phyloP scores from a whole-genome alignment of 2,888 invertebrate species.

The Hirtodrosophila cameraria region DNA sequence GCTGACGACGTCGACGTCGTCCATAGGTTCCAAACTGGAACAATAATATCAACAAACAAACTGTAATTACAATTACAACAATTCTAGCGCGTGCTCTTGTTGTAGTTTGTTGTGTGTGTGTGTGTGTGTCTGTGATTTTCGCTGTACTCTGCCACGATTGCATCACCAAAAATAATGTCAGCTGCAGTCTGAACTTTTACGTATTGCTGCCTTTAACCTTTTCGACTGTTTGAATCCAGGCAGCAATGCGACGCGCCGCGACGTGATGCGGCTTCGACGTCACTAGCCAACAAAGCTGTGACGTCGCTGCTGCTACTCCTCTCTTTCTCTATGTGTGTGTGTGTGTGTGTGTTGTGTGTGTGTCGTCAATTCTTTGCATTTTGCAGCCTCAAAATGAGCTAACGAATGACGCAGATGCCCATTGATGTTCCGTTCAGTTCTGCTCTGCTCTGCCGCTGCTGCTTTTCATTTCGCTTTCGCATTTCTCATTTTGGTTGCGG shows the following conservation, averaged over 20 bases:
- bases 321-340: too few species aligned
- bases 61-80: conserved; percentile 22
- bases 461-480: conserved; percentile 43
- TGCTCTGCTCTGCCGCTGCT: conserved; percentile 5
- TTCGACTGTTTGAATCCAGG: conserved; percentile 6
- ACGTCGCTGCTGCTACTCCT: conserved; percentile 34
- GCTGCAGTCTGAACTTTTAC: conserved; percentile 24
- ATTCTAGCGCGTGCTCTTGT: conserved; percentile 11
- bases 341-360: conserved; percentile 14
- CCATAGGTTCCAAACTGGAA: conserved; percentile 33
- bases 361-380: conserved; percentile 39
- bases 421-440: conserved; percentile 32
- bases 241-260: conserved; percentile 11
- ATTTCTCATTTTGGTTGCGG: conserved; percentile 50
- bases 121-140: conserved; percentile 8
- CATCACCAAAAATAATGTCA: conserved; percentile 56
- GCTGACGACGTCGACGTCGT: conserved; percentile 43
- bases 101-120: neutral
- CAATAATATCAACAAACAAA: conserved; percentile 14
- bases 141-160: conserved; percentile 50
- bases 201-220: conserved; percentile 23
- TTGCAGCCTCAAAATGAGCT: conserved; percentile 60
- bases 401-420: conserved; percentile 53
- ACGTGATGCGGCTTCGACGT: conserved; percentile 35
- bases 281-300: conserved; percentile 44